These are phyloP conservation scores for Thamnophis elegans DNA, from an alignment of 2,797 vertebrate genomes.

Conservation along the genomic window DNA sequence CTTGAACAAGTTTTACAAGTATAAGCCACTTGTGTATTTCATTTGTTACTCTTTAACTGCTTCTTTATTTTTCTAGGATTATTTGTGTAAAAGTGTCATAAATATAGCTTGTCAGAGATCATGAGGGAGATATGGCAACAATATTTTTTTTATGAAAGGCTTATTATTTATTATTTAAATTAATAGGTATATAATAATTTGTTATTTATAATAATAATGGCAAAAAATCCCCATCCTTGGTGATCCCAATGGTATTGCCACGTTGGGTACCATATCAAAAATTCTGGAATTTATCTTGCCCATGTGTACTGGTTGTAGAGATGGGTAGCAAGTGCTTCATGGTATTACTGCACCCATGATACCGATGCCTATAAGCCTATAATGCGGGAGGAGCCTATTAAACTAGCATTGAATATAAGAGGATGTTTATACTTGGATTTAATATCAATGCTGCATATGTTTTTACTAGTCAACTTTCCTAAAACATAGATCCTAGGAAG, in stretches of 20 bases:
- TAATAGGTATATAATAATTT: background rate
- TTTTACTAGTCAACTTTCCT: background rate
- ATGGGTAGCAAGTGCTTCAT: background rate
- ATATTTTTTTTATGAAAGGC: background rate
- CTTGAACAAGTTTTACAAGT: background rate
- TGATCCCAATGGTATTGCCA: background rate
- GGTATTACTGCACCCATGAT: background rate
- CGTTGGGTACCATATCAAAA: background rate
- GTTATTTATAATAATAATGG: background rate
- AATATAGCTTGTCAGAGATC: background rate
- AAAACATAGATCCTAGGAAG: background rate
- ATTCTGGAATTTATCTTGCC: background rate
- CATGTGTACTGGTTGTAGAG: background rate
- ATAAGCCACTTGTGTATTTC: background rate
- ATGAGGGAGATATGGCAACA: background rate
- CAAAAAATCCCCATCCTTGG: background rate
- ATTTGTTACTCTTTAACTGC: background rate
- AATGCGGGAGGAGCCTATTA: background rate
- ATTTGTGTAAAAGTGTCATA: background rate
- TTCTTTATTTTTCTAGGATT: background rate
- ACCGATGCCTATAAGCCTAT: background rate
- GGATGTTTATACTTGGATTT: background rate
- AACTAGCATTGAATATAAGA: background rate
- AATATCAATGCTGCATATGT: background rate
- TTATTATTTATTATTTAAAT: background rate